phyloP scores from a whole-genome alignment of 2,113 vertebrate genomes.

The Onychorhynchus coronatus region DNA sequence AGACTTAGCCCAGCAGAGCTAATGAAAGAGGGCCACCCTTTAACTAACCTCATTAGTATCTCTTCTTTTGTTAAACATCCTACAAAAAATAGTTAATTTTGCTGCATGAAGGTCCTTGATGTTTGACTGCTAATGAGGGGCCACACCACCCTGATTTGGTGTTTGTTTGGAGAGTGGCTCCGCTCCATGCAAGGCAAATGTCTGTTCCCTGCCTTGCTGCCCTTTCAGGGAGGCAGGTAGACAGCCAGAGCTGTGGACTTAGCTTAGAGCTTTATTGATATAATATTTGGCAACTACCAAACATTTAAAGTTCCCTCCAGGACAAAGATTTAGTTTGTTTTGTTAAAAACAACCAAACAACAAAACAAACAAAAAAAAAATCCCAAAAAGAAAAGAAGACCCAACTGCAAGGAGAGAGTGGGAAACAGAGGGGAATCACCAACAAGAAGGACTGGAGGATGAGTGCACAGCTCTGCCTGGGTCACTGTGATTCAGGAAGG shows the following conservation, averaged over 20 bases:
- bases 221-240: neutral
- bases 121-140: constrained; percentile 59
- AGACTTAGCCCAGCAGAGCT: constrained; percentile 60
- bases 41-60: constrained; percentile 66
- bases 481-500: neutral
- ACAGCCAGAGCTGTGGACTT: accelerated
- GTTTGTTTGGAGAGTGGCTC: constrained; percentile 34
- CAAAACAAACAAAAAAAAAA: neutral
- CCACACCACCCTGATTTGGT: neutral
- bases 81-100: constrained; percentile 67
- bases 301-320: neutral
- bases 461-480: neutral
- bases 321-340: neutral
- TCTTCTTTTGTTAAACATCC: constrained; percentile 58
- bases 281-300: neutral
- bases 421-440: neutral
- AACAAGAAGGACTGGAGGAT: neutral
- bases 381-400: neutral
- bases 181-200: neutral
- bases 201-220: neutral
- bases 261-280: neutral
- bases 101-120: constrained; percentile 48
- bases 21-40: constrained; percentile 64
- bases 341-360: neutral
- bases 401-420: neutral